Percentiles rank a stretch among this genome's conserved stretches.
Evolutionary conservation across 1,140 invertebrate species (phyloP).

Genomic region (Neodiprion lecontei): DNA sequence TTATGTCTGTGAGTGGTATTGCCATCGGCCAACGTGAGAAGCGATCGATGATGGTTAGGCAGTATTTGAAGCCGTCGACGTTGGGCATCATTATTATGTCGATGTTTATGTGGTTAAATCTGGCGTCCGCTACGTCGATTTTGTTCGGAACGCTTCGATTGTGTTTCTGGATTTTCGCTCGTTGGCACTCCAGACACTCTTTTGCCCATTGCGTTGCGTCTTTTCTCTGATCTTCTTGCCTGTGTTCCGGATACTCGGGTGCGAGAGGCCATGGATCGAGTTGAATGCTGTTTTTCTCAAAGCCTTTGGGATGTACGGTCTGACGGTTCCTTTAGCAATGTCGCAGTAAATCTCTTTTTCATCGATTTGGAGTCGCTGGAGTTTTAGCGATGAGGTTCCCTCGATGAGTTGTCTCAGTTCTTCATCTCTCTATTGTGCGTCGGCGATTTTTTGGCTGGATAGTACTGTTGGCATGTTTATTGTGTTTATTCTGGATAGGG

Average conservation of each 20-base stretch:
- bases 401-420: conserved; percentile 3
- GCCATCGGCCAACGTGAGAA: conserved; percentile 43
- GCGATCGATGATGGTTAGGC: conserved; percentile 37
- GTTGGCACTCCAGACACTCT: conserved; percentile 34
- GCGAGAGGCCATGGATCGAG: conserved; percentile 21
- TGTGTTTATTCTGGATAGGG: conserved; percentile 23
- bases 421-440: conserved; percentile 25
- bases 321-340: conserved; percentile 24
- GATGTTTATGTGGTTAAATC: conserved; percentile 10
- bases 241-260: conserved; percentile 24
- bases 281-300: conserved; percentile 15
- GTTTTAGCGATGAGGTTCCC: neutral
- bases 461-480: conserved; percentile 7
- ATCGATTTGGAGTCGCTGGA: conserved; percentile 13
- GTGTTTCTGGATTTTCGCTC: conserved; percentile 35
- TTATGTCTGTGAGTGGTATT: conserved; percentile 29
- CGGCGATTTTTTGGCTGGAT: conserved; percentile 22
- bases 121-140: conserved; percentile 16
- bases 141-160: conserved; percentile 9
- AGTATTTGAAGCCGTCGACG: conserved; percentile 16
- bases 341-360: conserved; percentile 24
- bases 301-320: conserved; percentile 34
- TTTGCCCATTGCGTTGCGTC: conserved; percentile 24
- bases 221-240: conserved; percentile 4
- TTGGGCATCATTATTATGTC: neutral